Percentiles rank a stretch among this genome's conserved stretches.
These are phyloP conservation scores for Microcebus jonahi DNA, from an alignment of 2,113 vertebrate genomes.

Conservation along the genomic window DNA sequence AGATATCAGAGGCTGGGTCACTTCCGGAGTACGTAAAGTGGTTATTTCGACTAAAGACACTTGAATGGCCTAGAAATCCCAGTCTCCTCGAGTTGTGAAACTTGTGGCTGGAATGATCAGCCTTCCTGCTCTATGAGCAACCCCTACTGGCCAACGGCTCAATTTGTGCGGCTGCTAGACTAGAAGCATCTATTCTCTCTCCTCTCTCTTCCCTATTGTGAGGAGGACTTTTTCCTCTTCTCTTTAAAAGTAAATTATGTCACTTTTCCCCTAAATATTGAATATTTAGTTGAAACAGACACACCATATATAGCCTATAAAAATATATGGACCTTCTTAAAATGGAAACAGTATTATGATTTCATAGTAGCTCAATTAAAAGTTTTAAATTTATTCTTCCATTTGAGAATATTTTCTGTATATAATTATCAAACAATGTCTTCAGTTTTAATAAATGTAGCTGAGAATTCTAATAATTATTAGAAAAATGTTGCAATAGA, in stretches of 20 bases:
- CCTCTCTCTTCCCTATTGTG: rapidly evolving
- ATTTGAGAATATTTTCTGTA: neutral
- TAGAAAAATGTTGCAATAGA: neutral
- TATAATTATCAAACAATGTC: neutral
- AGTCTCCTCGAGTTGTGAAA: neutral
- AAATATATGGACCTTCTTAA: neutral
- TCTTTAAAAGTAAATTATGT: conserved; percentile 60
- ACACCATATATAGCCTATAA: neutral
- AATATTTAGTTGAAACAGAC: conserved; percentile 3
- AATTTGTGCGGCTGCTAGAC: neutral
- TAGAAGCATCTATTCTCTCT: rapidly evolving
- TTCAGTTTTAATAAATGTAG: conserved; percentile 16
- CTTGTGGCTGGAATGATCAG: neutral
- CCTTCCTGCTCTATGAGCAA: conserved; percentile 69
- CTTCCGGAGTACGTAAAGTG: conserved; percentile 52
- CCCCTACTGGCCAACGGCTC: conserved; percentile 74
- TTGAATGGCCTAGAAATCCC: conserved; percentile 56
- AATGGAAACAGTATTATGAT: neutral
- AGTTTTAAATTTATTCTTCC: neutral
- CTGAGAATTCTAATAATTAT: neutral
- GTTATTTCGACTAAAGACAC: conserved; percentile 62
- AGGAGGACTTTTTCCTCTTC: neutral
- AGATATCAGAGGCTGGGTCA: conserved; percentile 60
- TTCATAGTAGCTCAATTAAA: neutral
- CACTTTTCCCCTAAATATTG: neutral